Percentiles rank a stretch among this genome's conserved stretches.
phyloP scores from a whole-genome alignment of 2,888 invertebrate species.

The Nebria brevicollis region DNA sequence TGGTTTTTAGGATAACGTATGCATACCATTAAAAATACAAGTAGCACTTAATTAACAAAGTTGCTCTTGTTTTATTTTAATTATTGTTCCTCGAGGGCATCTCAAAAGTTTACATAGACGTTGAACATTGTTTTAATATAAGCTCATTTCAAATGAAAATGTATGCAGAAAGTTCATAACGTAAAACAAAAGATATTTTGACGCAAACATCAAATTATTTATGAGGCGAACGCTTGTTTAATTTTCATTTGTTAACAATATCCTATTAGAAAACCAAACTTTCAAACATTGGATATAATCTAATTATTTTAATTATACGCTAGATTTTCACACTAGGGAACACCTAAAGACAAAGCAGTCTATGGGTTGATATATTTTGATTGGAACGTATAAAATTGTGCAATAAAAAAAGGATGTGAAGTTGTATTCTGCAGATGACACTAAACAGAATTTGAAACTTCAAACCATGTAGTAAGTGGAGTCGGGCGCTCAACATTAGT shows the following conservation, averaged over 20 bases:
- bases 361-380: too few species aligned
- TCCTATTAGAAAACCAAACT: background rate
- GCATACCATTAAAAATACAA: too few species aligned
- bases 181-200: constrained; percentile 11
- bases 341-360: too few species aligned
- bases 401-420: too few species aligned
- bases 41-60: constrained; percentile 11
- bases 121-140: constrained; percentile 5
- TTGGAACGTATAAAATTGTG: too few species aligned
- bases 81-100: constrained; percentile 7
- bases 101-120: background rate
- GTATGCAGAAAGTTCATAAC: constrained; percentile 9
- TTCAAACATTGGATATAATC: background rate
- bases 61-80: constrained; percentile 13
- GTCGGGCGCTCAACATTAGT: too few species aligned
- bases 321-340: too few species aligned
- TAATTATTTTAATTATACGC: too few species aligned
- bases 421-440: too few species aligned
- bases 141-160: constrained; percentile 15
- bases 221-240: background rate
- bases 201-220: constrained; percentile 1
- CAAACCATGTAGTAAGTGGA: too few species aligned
- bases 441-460: too few species aligned
- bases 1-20: too few species aligned
- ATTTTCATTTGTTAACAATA: background rate